Conservation (phyloP, 2,797 vertebrate species). For the Mastacembelus armatus region DNA sequence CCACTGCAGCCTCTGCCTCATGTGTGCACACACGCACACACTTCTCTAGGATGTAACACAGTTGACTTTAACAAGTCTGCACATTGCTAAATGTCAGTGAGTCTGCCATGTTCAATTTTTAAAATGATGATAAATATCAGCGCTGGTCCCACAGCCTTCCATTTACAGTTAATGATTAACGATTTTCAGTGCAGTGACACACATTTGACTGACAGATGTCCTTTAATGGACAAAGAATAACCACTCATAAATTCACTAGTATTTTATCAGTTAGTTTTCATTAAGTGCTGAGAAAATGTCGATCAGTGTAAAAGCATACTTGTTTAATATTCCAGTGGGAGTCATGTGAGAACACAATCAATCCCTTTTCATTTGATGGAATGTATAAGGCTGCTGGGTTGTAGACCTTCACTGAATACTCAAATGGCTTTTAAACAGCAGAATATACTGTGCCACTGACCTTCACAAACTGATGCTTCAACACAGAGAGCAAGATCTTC, state of each 20-base stretch:
- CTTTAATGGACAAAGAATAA: neutral
- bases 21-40: too few species aligned
- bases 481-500: constrained; percentile 23
- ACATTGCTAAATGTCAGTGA: constrained; percentile 55
- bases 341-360: too few species aligned
- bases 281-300: neutral
- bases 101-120: constrained; percentile 52
- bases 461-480: constrained; percentile 38
- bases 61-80: constrained; percentile 45
- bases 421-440: constrained; percentile 38
- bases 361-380: too few species aligned
- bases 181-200: constrained; percentile 11
- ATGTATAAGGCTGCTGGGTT: constrained; percentile 1
- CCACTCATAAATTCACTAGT: neutral
- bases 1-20: constrained; percentile 7
- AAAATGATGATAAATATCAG: constrained; percentile 45
- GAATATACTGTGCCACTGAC: constrained; percentile 50
- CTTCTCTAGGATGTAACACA: constrained; percentile 9
- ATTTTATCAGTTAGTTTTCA: constrained; percentile 2
- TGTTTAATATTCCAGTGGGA: too few species aligned
- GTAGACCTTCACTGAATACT: constrained; percentile 19
- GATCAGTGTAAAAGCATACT: constrained; percentile 5
- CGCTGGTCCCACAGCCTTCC: constrained; percentile 22
- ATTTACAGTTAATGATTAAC: constrained; percentile 42
- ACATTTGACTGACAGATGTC: constrained; percentile 21